phyloP scores from a whole-genome alignment of 2,113 vertebrate genomes.

The Sorex fumeus region DNA sequence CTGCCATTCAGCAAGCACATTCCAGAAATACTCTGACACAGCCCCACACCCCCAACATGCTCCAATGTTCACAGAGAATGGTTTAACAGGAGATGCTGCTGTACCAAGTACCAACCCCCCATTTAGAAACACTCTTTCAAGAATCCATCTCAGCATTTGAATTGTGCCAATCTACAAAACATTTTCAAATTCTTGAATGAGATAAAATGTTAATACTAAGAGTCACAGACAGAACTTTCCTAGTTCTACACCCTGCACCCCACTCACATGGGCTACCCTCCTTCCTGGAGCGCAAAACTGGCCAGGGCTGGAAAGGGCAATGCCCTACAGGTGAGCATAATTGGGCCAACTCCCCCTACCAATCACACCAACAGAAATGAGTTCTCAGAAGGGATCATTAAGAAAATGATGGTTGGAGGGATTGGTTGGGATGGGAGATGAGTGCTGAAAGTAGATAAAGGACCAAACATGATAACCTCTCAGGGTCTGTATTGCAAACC shows the following conservation, averaged over 20 bases:
- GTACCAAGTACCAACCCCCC: background rate
- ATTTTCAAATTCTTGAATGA: conserved; percentile 2
- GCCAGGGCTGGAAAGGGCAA: background rate
- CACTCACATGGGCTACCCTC: background rate
- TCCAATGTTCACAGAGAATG: background rate
- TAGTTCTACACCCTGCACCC: too few relatives aligned
- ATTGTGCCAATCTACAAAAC: background rate
- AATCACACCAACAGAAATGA: background rate
- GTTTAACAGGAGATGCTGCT: background rate
- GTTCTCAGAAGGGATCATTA: background rate
- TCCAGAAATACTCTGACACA: background rate
- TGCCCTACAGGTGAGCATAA: background rate
- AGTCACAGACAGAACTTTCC: background rate
- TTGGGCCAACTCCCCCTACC: background rate
- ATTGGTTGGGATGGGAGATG: too few relatives aligned
- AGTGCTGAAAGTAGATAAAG: too few relatives aligned
- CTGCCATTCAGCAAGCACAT: background rate
- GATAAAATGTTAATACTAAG: background rate
- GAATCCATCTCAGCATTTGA: background rate
- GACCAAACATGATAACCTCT: too few relatives aligned
- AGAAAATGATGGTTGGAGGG: too few relatives aligned
- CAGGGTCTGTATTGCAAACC: too few relatives aligned
- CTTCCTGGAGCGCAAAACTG: background rate
- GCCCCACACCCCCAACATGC: background rate
- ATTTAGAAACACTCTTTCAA: background rate